phyloP scores from a whole-genome alignment of 2,113 vertebrate species.

The Lamprotornis superbus region DNA sequence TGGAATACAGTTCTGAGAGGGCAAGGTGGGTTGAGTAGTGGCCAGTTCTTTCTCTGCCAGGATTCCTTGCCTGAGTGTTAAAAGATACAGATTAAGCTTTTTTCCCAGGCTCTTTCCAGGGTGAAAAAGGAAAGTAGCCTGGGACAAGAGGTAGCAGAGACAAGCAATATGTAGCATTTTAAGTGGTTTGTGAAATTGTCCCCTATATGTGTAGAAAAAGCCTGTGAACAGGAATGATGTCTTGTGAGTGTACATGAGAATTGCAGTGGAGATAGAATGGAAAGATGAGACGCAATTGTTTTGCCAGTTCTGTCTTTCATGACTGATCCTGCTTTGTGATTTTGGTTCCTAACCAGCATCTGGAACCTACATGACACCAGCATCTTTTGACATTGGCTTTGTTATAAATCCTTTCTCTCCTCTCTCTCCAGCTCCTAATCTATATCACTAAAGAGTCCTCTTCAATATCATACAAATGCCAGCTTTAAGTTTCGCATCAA shows the following conservation, averaged over 20 bases:
- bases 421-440: not conserved
- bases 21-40: not conserved
- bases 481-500: slow-evolving; percentile 29
- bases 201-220: not conserved
- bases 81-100: not conserved
- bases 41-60: not conserved
- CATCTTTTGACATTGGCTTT: not conserved
- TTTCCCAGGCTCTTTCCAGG: not conserved
- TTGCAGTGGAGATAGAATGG: not conserved
- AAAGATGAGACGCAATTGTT: not conserved
- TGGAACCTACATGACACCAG: not conserved
- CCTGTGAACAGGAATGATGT: not conserved
- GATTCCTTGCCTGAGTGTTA: not conserved
- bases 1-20: not conserved
- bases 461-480: not conserved
- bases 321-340: not conserved
- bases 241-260: not conserved
- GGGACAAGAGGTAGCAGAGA: not conserved
- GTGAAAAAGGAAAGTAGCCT: not conserved
- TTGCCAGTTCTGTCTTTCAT: not conserved
- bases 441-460: not conserved
- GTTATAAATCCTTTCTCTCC: not conserved
- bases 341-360: not conserved
- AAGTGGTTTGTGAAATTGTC: not conserved
- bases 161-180: not conserved